phyloP scores from a whole-genome alignment of 2,113 vertebrate genomes.

The Oncorhynchus nerka region DNA sequence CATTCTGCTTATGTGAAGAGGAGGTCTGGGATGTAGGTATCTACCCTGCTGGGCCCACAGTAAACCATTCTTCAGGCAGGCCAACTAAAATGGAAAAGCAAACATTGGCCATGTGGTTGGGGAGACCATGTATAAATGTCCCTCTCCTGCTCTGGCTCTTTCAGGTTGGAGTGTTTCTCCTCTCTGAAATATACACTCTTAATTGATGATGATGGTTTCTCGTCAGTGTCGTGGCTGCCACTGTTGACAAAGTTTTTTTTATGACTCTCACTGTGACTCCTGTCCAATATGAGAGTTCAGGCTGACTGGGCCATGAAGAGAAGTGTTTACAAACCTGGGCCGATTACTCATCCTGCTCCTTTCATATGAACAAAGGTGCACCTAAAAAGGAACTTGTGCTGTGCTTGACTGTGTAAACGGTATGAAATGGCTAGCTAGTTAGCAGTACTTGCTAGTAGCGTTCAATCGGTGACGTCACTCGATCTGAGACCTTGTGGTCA shows the following conservation, averaged over 20 bases:
- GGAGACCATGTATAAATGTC: conserved; percentile 36
- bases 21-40: conserved; percentile 1
- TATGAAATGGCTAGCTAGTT: neutral
- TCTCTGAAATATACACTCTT: conserved; percentile 19
- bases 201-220: conserved; percentile 32
- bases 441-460: no score
- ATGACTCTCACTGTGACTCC: conserved; percentile 24
- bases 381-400: neutral
- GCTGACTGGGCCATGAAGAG: conserved; percentile 1
- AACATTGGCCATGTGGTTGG: conserved; percentile 37
- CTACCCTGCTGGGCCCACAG: conserved; percentile 28
- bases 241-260: conserved; percentile 15
- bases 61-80: conserved; percentile 26
- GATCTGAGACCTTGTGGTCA: no score
- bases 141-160: conserved; percentile 8
- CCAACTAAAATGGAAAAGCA: conserved; percentile 53
- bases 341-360: no score
- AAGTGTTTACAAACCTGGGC: no score
- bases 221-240: conserved; percentile 24
- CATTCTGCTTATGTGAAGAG: neutral
- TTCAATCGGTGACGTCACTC: no score
- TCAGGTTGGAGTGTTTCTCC: conserved; percentile 12
- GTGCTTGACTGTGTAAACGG: neutral
- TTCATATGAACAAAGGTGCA: no score
- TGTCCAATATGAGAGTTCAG: neutral